Evolutionary conservation across 2,888 invertebrate genomes (phyloP).

Genomic region (Ormyrus labotus): DNA sequence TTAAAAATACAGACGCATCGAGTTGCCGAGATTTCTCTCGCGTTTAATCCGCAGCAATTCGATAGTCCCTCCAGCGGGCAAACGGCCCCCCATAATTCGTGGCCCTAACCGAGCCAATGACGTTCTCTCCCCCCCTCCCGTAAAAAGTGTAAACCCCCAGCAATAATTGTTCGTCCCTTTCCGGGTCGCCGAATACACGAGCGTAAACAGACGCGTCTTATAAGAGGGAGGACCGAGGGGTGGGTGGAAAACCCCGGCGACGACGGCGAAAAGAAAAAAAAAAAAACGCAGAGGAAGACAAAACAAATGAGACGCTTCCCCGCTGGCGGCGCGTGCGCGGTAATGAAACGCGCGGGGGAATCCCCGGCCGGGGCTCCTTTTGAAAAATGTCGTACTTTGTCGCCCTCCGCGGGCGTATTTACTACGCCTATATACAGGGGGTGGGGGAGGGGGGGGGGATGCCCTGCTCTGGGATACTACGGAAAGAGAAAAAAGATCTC

Average conservation of each 20-base stretch:
- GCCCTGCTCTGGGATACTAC: not conserved
- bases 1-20: too few relatives aligned
- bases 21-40: too few relatives aligned
- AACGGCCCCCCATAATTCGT: too few relatives aligned
- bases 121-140: not conserved
- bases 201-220: too few relatives aligned
- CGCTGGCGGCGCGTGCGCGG: slow-evolving; percentile 5
- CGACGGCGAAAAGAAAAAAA: not conserved
- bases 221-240: too few relatives aligned
- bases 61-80: too few relatives aligned
- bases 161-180: slow-evolving; percentile 12
- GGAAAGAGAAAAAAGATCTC: too few relatives aligned
- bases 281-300: not conserved
- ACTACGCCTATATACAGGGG: not conserved
- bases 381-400: slow-evolving; percentile 37
- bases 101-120: too few relatives aligned
- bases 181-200: not conserved
- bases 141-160: not conserved
- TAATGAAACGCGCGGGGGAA: slow-evolving; percentile 34
- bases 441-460: slow-evolving; percentile 1
- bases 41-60: too few relatives aligned
- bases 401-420: slow-evolving; percentile 8
- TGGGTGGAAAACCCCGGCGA: not conserved
- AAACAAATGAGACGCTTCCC: slow-evolving; percentile 31
- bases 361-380: slow-evolving; percentile 16